phyloP scores from a whole-genome alignment of 2,113 vertebrate genomes.

The Terrapene triunguis region DNA sequence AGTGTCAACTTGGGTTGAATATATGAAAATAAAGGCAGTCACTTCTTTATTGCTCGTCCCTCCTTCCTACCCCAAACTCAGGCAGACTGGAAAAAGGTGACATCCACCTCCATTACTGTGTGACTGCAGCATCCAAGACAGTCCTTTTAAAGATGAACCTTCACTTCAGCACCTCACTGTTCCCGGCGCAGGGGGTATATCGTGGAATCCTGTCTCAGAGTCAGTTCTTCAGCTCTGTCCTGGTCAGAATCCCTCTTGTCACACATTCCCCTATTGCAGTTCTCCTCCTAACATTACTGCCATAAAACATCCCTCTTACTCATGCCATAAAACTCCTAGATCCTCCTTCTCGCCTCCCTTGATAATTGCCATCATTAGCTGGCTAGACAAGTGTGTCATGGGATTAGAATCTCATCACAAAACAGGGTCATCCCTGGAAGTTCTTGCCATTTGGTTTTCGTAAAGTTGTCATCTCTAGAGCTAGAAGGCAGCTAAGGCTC shows the following conservation, averaged over 20 bases:
- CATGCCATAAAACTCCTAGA: conserved; percentile 54
- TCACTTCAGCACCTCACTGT: fast-evolving
- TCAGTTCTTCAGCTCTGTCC: not conserved
- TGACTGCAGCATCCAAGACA: not conserved
- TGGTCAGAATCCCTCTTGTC: not conserved
- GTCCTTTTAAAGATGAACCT: not conserved
- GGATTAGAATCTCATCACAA: conserved; percentile 63
- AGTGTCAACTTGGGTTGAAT: not conserved
- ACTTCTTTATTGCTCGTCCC: not conserved
- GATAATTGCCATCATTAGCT: conserved; percentile 69
- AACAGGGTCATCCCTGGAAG: conserved; percentile 61
- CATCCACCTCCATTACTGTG: not conserved
- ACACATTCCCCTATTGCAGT: conserved; percentile 51
- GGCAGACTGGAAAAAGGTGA: not conserved
- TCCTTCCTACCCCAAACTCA: not conserved
- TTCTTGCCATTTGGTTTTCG: conserved; percentile 49
- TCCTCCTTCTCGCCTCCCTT: conserved; percentile 63
- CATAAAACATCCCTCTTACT: conserved; percentile 61
- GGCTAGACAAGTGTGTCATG: conserved; percentile 60
- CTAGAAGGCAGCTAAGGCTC: not conserved
- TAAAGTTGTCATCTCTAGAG: conserved; percentile 66
- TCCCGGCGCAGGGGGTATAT: not conserved
- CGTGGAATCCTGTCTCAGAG: not conserved
- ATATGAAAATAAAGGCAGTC: not conserved
- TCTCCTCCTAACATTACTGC: conserved; percentile 52